A percentile compares a stretch with the other conserved stretches of the same genome.
Evolutionary conservation across 1,140 invertebrate species (phyloP).

Genomic region (Mercenaria mercenaria): DNA sequence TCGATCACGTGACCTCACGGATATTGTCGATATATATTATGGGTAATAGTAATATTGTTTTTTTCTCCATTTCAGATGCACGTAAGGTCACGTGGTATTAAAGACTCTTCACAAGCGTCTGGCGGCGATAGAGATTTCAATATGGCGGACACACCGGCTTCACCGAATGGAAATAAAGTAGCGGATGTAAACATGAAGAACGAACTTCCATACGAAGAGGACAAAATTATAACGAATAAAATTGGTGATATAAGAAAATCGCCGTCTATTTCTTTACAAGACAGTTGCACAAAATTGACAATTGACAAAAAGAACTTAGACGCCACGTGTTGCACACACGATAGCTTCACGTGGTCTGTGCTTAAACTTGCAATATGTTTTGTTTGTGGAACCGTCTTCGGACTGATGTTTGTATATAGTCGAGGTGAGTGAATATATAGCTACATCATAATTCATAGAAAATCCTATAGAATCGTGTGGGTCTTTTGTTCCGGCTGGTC

Average conservation of each 20-base stretch:
- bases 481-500: too few relatives aligned
- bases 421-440: conserved; percentile 49
- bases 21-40: too few relatives aligned
- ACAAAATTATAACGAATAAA: not conserved
- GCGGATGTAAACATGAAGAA: not conserved
- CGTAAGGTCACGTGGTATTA: not conserved
- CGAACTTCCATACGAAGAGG: not conserved
- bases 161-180: conserved; percentile 10
- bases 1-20: too few relatives aligned
- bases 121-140: not conserved
- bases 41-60: too few relatives aligned
- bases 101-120: not conserved
- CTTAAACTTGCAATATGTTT: conserved; percentile 22
- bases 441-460: too few relatives aligned
- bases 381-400: conserved; percentile 46
- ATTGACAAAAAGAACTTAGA: not conserved
- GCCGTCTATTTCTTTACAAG: conserved; percentile 33
- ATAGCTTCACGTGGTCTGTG: not conserved
- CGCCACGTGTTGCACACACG: not conserved
- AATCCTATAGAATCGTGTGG: too few relatives aligned
- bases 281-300: conserved; percentile 27
- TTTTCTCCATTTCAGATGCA: conserved; percentile 3
- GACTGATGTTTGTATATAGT: conserved; percentile 48
- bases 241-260: conserved; percentile 7
- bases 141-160: not conserved